phyloP scores from a whole-genome alignment of 2,113 vertebrate genomes.

The Megaceryle maxima region DNA sequence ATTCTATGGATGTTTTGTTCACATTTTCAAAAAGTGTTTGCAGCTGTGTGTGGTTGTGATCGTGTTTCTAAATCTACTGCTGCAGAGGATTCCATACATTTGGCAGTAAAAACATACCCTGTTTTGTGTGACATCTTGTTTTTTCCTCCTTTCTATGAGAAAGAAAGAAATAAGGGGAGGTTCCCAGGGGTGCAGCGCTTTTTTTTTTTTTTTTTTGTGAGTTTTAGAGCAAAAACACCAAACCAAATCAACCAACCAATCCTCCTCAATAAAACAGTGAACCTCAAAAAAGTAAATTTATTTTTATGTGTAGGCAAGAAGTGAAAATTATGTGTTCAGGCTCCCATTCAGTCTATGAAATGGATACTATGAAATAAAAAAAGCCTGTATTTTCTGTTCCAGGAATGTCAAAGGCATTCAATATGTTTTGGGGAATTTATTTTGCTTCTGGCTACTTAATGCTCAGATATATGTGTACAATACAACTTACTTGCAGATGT shows the following conservation, averaged over 20 bases:
- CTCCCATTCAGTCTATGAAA: background rate
- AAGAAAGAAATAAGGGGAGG: background rate
- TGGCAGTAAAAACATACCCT: background rate
- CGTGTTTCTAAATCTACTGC: background rate
- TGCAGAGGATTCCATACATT: background rate
- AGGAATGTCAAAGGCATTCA: background rate
- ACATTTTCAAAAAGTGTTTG: background rate
- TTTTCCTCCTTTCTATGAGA: background rate
- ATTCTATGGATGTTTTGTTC: background rate
- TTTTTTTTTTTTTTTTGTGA: too few relatives aligned
- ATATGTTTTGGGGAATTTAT: accelerated
- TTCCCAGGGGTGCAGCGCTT: background rate
- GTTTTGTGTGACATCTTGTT: background rate
- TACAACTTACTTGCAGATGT: background rate
- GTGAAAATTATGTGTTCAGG: background rate
- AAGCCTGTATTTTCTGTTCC: background rate
- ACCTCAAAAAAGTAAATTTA: background rate
- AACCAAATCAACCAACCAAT: background rate
- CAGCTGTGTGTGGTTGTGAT: background rate
- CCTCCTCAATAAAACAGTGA: background rate
- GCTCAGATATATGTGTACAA: background rate
- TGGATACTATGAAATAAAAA: background rate
- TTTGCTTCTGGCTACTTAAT: background rate
- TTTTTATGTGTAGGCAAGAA: background rate
- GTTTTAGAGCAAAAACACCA: background rate